A percentile compares a stretch with the other conserved stretches of the same genome.
Conservation (phyloP, 2,888 invertebrate species). For the Xestia ashworthii region DNA sequence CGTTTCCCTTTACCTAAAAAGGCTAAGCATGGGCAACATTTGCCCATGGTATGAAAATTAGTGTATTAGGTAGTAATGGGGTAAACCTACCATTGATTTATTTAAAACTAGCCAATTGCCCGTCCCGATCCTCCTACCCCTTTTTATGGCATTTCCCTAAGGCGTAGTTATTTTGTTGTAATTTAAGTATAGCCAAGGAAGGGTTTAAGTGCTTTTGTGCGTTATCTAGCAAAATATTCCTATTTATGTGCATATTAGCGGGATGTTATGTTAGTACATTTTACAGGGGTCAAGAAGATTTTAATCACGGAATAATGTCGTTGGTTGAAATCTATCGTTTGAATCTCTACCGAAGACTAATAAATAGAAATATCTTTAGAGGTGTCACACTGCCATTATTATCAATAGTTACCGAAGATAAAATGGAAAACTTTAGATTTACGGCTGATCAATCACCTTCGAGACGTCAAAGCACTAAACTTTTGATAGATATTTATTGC, state of each 20-base stretch:
- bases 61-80: background rate
- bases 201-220: constrained; percentile 12
- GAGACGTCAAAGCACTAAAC: background rate
- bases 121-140: background rate
- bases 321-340: background rate
- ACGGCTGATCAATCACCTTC: constrained; percentile 6
- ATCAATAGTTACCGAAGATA: background rate
- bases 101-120: constrained; percentile 19
- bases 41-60: constrained; percentile 11
- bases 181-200: constrained; percentile 17
- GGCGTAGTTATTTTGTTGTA: constrained; percentile 20
- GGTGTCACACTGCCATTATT: background rate
- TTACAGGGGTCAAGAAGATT: background rate
- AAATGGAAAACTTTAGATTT: constrained; percentile 4
- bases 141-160: constrained; percentile 38
- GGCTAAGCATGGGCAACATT: background rate
- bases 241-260: constrained; percentile 19
- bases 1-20: background rate
- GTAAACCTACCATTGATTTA: constrained; percentile 24
- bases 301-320: background rate
- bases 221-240: constrained; percentile 28
- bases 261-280: background rate
- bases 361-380: background rate
- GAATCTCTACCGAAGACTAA: background rate
- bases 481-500: constrained; percentile 22